Base-by-base conservation (phyloP, 2,113 vertebrate genomes). In the Pao palembangensis region DNA sequence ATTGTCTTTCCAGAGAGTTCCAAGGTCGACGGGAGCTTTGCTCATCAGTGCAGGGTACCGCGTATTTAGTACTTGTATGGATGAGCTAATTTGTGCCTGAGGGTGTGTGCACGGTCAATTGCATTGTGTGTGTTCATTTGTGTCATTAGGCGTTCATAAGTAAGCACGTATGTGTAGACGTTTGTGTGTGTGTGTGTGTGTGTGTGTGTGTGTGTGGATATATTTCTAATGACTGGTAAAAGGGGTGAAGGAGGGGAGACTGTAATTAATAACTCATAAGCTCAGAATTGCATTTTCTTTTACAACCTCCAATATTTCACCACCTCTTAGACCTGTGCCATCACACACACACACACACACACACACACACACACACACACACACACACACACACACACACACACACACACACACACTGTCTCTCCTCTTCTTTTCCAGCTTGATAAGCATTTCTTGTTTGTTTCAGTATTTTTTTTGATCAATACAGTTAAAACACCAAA, bases 1-100 rank as follows among this genome's bases (percentile, higher is more conserved):
- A 82, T 88, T 88, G 85, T 87, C 86, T 88, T 88, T 88, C 81
- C 76, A 68, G 71, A 85, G 79, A 87, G 85, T 86, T 87, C 86
- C 86, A 89, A 88, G 88, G 86, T 89, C 85, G 70, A 72, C 60
- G 51, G 67, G 70, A 73, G 86, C 84, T 87, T 79, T 38, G 84
- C 84, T 87, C 86, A 88, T 87, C 86, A 84, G 82, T 81, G 88
- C 82, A 73, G 73, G 73, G 78, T 80, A 86, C 87, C 83, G 83
- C 84, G 55, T 68, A 53, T 75, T 84, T 76, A 81, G 72, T 54
- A 64, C 67, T 69, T 71, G 51, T 67, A 71, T 77, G 79, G 85
- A 87, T 82, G 78, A 80, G 84, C 83, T 82, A 64, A 82, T 88
- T 79, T 84, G 71, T 64, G 67, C 38, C 49, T 54, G 67, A 15